Conservation (phyloP, 2,797 vertebrate species). For the Bradypus variegatus region DNA sequence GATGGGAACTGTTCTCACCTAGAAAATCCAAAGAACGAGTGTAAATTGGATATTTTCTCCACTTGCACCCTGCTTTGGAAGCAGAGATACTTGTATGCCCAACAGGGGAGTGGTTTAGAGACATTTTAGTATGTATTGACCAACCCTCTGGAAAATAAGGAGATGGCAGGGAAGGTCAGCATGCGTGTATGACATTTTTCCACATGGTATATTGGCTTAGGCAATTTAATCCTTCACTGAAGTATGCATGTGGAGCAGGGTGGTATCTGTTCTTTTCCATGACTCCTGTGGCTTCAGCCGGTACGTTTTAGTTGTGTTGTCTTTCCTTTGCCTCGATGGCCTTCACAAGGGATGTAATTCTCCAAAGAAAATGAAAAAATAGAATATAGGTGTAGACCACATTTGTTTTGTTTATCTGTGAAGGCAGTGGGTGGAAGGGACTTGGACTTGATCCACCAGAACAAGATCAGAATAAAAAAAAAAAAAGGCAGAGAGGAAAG, state of each 20-base stretch:
- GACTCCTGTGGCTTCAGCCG: background rate
- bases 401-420: background rate
- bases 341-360: background rate
- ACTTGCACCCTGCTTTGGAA: background rate
- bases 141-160: background rate
- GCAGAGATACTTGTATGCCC: background rate
- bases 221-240: background rate
- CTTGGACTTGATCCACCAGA: background rate
- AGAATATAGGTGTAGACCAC: background rate
- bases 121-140: background rate
- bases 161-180: background rate
- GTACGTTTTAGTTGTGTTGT: background rate
- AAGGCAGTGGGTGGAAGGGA: background rate
- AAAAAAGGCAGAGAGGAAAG: background rate
- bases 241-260: background rate
- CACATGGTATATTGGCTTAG: background rate
- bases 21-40: background rate
- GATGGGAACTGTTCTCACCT: background rate
- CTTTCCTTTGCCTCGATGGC: background rate
- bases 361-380: background rate
- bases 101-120: background rate
- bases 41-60: background rate
- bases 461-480: background rate
- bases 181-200: background rate
- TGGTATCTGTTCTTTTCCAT: background rate